Conservation (phyloP, 2,888 invertebrate genomes). For the Anthophora plumipes region DNA sequence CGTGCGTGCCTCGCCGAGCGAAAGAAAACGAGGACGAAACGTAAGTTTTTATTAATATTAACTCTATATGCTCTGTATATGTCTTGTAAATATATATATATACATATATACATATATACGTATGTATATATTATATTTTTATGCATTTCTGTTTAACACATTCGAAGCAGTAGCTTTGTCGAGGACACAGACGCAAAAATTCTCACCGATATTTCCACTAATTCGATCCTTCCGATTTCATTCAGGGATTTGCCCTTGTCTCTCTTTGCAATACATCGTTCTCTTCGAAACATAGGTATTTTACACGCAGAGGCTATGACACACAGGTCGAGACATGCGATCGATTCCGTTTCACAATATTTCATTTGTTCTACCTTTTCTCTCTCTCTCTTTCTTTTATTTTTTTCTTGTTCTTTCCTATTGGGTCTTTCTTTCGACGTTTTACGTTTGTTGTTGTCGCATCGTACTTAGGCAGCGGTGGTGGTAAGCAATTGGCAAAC, state of each 20-base stretch:
- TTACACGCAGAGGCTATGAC: conserved; percentile 14
- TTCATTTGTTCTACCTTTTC: not conserved
- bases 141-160: conserved; percentile 62
- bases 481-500: not conserved
- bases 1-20: conserved; percentile 65
- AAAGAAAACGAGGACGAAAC: conserved; percentile 57
- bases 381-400: not conserved
- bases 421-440: conserved; percentile 16
- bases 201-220: not conserved
- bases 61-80: conserved; percentile 82
- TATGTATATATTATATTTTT: conserved; percentile 62
- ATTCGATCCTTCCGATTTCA: conserved; percentile 32
- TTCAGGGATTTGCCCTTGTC: conserved; percentile 6
- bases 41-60: conserved; percentile 75
- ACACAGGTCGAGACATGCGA: conserved; percentile 7
- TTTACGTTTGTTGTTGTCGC: not conserved
- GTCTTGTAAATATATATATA: conserved; percentile 84
- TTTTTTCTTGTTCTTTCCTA: not conserved
- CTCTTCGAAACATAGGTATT: not conserved
- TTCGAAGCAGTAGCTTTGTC: conserved; percentile 35
- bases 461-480: conserved; percentile 17
- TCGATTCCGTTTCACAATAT: conserved; percentile 7
- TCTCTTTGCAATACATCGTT: conserved; percentile 18
- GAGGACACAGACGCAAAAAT: conserved; percentile 26
- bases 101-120: conserved; percentile 73